Evolutionary conservation across 2,888 invertebrate species (phyloP).

Genomic region (Chrysopilus asiliformis): DNA sequence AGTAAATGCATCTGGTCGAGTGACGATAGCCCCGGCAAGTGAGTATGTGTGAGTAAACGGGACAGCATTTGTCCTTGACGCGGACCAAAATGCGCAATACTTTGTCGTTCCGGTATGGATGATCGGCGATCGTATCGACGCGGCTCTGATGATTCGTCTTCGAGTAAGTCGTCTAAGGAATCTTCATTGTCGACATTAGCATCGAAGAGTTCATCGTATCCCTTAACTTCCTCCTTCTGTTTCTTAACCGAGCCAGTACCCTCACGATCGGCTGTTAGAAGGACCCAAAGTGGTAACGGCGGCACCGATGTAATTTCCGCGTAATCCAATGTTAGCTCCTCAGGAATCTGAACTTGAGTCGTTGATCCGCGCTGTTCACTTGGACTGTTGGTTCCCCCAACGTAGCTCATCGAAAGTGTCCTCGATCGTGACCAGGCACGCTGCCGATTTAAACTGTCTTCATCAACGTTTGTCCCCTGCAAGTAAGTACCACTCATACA

Average conservation of each 20-base stretch:
- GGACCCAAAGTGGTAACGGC: conserved; percentile 90
- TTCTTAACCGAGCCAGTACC: conserved; percentile 38
- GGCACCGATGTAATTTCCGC: conserved; percentile 97
- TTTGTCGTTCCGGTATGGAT: conserved; percentile 59
- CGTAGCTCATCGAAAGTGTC: conserved; percentile 78
- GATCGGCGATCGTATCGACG: conserved; percentile 46
- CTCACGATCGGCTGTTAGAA: conserved; percentile 88
- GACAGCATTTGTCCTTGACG: conserved; percentile 76
- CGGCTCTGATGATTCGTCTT: conserved; percentile 58
- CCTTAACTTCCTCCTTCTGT: conserved; percentile 43
- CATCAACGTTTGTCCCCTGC: conserved; percentile 42
- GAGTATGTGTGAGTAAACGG: conserved; percentile 84
- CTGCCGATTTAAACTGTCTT: conserved; percentile 46
- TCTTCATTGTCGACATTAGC: conserved; percentile 65
- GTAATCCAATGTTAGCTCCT: conserved; percentile 82
- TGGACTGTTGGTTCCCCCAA: conserved; percentile 63
- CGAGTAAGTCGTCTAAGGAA: conserved; percentile 63
- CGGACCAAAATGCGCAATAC: conserved; percentile 75
- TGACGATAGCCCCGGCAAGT: conserved; percentile 86
- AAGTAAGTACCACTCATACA: conserved; percentile 50
- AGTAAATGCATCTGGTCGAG: conserved; percentile 98
- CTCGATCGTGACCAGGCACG: conserved; percentile 79
- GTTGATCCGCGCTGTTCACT: conserved; percentile 64
- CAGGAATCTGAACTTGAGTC: conserved; percentile 58
- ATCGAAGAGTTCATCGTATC: conserved; percentile 86